Base-by-base conservation (phyloP, 53 echinoderm and acorn worm genomes). In the Glandiceps talaboti region DNA sequence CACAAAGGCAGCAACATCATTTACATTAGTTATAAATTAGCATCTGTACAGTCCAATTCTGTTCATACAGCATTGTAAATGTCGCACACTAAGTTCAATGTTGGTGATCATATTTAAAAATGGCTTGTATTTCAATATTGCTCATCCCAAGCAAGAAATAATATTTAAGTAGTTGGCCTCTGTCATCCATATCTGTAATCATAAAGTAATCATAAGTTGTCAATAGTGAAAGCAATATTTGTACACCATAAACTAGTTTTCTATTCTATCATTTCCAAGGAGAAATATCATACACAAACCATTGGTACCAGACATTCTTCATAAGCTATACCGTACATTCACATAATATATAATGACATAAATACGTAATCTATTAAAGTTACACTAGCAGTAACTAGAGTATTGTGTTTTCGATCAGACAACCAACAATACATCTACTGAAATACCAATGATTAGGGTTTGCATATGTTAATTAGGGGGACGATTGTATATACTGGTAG, bases 1-100 rank as follows among this genome's bases (percentile, higher is more conserved):
- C 80, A 85, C 75, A 76, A 85, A 85, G 27, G 30, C 14, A 31
- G 85, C 81, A 29, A 81, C 30, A 31, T 76, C 81, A 26, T 79
- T 27, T 29, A 80, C 0, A 33, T 85, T 75, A 28, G 85, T 33
- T 74, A 80, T 33, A 1, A 31, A 6, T 31, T 78, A 31, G 31
- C 79, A 1, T 32, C 81, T 14, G 29, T n/a, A 74, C 1, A 81
- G 32, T 1, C 77, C 26, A 32, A 83, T 77, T 31, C 33, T 78
- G 32, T 30, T 29, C 31, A 81, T 30, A 10, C 75, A n/a, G 33
- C 81, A 26, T 73, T 74, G 29, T 31, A 81, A 30, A 30, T 33
- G 33, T 29, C 81, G 74, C 26, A 30, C 29, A 74, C 81, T 81
- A 25, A 81, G 26, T 26, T 33, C 25, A 1, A 74, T 30, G 31